Conservation (phyloP, 2,113 vertebrate genomes). For the Campylomormyrus numenius region DNA sequence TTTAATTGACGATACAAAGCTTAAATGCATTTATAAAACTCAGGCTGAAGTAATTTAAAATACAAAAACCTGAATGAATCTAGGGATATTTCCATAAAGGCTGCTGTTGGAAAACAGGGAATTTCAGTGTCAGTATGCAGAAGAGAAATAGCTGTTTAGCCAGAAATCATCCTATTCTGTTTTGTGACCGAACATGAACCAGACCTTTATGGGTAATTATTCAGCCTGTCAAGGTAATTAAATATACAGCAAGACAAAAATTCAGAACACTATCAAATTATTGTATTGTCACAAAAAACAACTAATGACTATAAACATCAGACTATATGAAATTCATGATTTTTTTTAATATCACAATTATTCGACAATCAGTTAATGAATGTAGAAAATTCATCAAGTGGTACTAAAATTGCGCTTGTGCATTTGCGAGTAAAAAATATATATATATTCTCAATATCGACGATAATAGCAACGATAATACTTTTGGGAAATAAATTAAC, state of each 20-base stretch:
- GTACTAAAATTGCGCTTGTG: background rate
- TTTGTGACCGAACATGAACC: background rate
- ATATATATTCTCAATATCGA: background rate
- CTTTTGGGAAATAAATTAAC: background rate
- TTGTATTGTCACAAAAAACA: background rate
- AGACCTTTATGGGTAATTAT: background rate
- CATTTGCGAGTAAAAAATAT: background rate
- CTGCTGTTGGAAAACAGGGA: background rate
- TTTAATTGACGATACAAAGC: background rate
- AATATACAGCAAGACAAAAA: background rate
- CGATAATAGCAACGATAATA: background rate
- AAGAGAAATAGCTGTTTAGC: background rate
- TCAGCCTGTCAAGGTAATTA: background rate
- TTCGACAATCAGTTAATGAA: background rate
- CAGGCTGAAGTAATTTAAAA: background rate
- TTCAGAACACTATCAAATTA: background rate
- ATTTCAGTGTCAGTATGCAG: background rate
- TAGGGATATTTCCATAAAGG: background rate
- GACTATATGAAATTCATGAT: background rate
- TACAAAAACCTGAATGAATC: background rate
- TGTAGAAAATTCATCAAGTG: background rate
- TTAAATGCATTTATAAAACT: slow-evolving; percentile 1
- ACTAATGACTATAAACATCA: background rate
- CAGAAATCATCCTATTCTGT: background rate
- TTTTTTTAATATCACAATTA: background rate